phyloP scores from a whole-genome alignment of 2,113 vertebrate genomes.

The Perccottus glenii region DNA sequence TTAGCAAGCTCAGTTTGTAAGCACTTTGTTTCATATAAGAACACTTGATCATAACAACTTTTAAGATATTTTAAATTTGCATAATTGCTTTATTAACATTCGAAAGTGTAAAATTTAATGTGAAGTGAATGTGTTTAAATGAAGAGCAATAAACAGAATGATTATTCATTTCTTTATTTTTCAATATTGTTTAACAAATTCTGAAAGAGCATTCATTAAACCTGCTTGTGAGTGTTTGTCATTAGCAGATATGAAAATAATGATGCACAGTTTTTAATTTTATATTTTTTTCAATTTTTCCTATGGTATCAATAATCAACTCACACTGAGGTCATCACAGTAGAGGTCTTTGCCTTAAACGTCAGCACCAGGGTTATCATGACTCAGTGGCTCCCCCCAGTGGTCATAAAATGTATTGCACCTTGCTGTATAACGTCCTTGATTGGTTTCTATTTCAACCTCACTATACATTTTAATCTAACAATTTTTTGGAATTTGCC shows the following conservation, averaged over 20 bases:
- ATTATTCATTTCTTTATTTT: too few relatives aligned
- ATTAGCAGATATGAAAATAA: constrained; percentile 79
- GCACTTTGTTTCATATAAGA: neutral
- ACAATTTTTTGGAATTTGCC: too few relatives aligned
- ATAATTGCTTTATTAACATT: too few relatives aligned
- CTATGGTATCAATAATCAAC: constrained; percentile 79
- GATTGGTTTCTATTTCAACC: constrained; percentile 66
- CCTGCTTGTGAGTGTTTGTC: constrained; percentile 6
- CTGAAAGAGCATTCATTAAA: neutral
- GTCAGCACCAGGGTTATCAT: constrained; percentile 84
- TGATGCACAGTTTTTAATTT: constrained; percentile 78
- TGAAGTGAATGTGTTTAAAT: too few relatives aligned
- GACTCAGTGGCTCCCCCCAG: constrained; percentile 89
- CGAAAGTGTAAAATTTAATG: too few relatives aligned
- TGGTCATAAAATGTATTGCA: constrained; percentile 91
- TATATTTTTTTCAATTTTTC: constrained; percentile 81
- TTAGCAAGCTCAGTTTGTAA: neutral
- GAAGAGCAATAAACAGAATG: too few relatives aligned
- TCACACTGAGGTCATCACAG: constrained; percentile 68
- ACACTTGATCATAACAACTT: constrained; percentile 6
- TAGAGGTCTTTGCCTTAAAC: constrained; percentile 81
- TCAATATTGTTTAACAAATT: neutral
- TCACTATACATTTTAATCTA: constrained; percentile 87
- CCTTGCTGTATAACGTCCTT: constrained; percentile 56
- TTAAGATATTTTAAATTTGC: too few relatives aligned